Base-by-base conservation (phyloP, 2,888 invertebrate genomes). In the Morpho deidamia region DNA sequence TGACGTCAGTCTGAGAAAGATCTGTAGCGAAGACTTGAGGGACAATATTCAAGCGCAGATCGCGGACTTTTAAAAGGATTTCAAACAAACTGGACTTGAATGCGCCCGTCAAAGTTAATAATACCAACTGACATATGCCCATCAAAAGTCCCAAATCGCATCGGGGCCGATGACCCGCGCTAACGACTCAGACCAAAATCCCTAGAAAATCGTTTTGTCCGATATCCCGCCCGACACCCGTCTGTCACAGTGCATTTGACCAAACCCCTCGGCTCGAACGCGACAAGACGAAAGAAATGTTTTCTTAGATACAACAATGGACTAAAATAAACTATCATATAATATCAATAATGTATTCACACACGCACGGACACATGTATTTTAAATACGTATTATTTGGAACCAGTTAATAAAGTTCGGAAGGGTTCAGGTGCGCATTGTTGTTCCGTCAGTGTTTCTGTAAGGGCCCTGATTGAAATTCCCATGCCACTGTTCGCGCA, bases 141-240 rank as follows among this genome's bases (percentile, higher is more conserved):
- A 86, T 86, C 88, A 89, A 79, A 83, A 84, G 84, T 78, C 82
- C 83, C 74, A 87, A 88, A 89, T 89, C 89, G 84, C 83, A 87
- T 89, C 87, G 83, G 77, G 63, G 74, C 77, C 81, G 81, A 71
- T 87, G 89, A 89, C 89, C 88, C 88, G 76, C 48, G 81, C 86
- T 89, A 88, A 89, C 87, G 79, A 88, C 76, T 68, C 71, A 68
- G 74, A 88, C 87, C 89, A 82, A 88, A 87, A 87, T 87, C 87
- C 85, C 71, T 64, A 69, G 67, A 71, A 70, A 75, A 74, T 78
- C 68, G 74, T 73, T 71, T 74, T 76, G 74, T 75, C 62, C 68
- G 63, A 57, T 58, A 58, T 62, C 62, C 64, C 61, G 58, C 43
- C 63, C 64, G 49, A 65, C 69, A 68, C 66, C 66, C 64, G 66